A percentile compares a stretch with the other conserved stretches of the same genome.
Evolutionary conservation across 2,888 invertebrate species (phyloP).

Genomic region (Atrina japonica): DNA sequence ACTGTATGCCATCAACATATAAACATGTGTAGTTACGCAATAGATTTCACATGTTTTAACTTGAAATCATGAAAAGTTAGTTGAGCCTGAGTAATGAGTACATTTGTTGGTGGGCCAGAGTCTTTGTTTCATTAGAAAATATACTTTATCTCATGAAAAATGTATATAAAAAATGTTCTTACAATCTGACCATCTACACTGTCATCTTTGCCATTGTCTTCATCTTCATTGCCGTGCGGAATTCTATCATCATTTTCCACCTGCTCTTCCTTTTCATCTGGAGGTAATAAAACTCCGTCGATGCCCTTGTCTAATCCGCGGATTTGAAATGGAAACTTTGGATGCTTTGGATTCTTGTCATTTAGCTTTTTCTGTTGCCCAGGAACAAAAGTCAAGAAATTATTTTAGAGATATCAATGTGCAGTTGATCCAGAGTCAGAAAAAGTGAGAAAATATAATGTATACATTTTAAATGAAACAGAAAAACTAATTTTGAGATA

Average conservation of each 20-base stretch:
- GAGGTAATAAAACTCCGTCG: constrained; percentile 13
- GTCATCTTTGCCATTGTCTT: constrained; percentile 43
- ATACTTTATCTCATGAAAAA: too few species aligned
- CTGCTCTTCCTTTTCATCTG: constrained; percentile 30
- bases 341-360: neutral
- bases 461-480: too few species aligned
- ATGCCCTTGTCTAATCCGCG: neutral
- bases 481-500: too few species aligned
- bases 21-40: too few species aligned
- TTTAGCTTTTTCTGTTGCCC: constrained; percentile 4
- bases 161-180: too few species aligned
- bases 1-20: too few species aligned
- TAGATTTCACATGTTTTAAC: too few species aligned
- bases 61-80: too few species aligned
- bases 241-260: constrained; percentile 32
- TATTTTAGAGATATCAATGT: constrained; percentile 7
- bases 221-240: constrained; percentile 36
- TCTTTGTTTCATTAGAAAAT: too few species aligned
- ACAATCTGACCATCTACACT: constrained; percentile 41
- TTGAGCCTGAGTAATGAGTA: too few species aligned
- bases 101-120: too few species aligned
- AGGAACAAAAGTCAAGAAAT: neutral
- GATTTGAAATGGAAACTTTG: neutral
- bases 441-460: too few species aligned
- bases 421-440: constrained; percentile 2